These are phyloP conservation scores for Glomeris maerens DNA, from an alignment of 1,140 invertebrate genomes.

Conservation along the genomic window DNA sequence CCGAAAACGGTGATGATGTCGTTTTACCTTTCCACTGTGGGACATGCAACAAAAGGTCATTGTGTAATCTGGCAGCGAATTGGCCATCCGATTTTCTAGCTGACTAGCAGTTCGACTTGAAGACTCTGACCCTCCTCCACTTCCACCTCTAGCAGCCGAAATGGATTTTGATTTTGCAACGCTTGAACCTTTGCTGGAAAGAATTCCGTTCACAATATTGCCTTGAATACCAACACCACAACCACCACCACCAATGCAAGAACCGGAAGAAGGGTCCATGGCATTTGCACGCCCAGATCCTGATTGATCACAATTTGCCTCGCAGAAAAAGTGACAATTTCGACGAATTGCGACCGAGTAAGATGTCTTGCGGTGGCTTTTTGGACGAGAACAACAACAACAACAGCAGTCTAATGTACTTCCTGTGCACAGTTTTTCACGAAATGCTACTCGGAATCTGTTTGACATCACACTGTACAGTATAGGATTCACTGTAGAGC, in stretches of 20 bases:
- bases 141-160: background rate
- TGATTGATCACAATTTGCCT: too few species aligned
- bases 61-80: background rate
- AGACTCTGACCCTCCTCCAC: background rate
- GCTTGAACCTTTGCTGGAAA: background rate
- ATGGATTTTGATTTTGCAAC: background rate
- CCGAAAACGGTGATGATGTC: background rate
- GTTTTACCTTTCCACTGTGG: background rate
- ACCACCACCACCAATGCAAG: too few species aligned
- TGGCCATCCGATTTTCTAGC: background rate
- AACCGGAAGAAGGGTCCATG: too few species aligned
- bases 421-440: slow-evolving; percentile 1
- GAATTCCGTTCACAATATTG: background rate
- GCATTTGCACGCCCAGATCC: too few species aligned
- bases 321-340: too few species aligned
- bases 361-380: background rate
- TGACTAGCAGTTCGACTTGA: background rate
- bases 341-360: background rate
- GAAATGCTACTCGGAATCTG: slow-evolving; percentile 22
- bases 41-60: background rate
- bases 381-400: background rate
- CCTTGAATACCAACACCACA: too few species aligned
- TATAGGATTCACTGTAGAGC: slow-evolving; percentile 24
- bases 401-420: background rate
- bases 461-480: slow-evolving; percentile 25